These are phyloP conservation scores for Zenarchopterus dispar DNA, from an alignment of 2,797 vertebrate species.

Conservation along the genomic window DNA sequence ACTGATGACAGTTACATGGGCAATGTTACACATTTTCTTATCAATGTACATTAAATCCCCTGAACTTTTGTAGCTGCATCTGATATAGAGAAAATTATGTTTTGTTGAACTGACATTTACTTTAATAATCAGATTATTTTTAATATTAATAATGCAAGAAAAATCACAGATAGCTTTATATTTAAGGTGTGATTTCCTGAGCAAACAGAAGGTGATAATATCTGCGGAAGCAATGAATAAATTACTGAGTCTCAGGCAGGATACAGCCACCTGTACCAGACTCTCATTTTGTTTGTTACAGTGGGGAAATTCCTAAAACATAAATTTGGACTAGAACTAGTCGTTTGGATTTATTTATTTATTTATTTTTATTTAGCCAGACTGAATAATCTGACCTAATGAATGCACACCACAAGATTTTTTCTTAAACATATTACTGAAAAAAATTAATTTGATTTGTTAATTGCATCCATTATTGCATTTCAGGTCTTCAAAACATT, in stretches of 20 bases:
- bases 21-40: too few species aligned
- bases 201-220: conserved; percentile 52
- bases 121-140: conserved; percentile 29
- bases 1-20: too few species aligned
- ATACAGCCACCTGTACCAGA: conserved; percentile 40
- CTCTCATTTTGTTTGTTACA: conserved; percentile 54
- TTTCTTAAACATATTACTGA: too few species aligned
- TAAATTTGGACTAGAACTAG: conserved; percentile 13
- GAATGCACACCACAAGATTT: too few species aligned
- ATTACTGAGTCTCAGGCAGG: conserved; percentile 55
- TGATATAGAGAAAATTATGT: neutral
- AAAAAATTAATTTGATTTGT: too few species aligned
- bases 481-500: too few species aligned
- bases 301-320: conserved; percentile 47
- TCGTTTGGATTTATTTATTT: conserved; percentile 32
- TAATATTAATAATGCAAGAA: conserved; percentile 28
- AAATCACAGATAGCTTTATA: conserved; percentile 37
- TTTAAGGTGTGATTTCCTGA: conserved; percentile 47
- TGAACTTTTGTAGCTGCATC: too few species aligned
- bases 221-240: conserved; percentile 55
- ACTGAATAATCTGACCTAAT: too few species aligned
- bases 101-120: conserved; percentile 13
- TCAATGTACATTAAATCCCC: too few species aligned
- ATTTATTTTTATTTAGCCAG: too few species aligned
- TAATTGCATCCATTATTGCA: too few species aligned